These are phyloP conservation scores for Eristalis pertinax DNA, from an alignment of 2,888 invertebrate genomes.

Conservation along the genomic window DNA sequence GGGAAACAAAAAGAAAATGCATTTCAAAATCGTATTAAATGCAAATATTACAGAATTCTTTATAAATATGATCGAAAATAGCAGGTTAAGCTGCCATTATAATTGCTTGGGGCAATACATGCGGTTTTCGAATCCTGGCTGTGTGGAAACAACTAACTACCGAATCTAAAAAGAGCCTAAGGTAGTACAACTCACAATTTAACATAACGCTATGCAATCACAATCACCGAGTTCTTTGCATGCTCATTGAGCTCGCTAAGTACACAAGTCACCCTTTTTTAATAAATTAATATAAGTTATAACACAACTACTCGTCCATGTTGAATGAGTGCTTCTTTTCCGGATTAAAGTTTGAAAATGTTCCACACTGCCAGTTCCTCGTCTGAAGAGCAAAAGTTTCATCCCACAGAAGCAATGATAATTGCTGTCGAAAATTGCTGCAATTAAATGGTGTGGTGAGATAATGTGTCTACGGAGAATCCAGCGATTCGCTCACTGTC, in stretches of 20 bases:
- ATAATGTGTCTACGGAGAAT: not conserved
- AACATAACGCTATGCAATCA: not conserved
- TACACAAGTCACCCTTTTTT: not conserved
- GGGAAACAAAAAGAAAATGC: not conserved
- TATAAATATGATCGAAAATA: too few species aligned
- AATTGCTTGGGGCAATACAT: too few species aligned
- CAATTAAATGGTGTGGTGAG: conserved; percentile 38
- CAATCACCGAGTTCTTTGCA: not conserved
- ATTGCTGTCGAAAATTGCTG: conserved; percentile 55
- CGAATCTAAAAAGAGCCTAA: too few species aligned
- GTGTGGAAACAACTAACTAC: too few species aligned
- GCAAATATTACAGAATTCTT: not conserved
- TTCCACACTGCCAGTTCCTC: conserved; percentile 43
- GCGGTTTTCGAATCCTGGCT: too few species aligned
- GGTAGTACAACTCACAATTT: not conserved
- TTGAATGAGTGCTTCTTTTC: conserved; percentile 3
- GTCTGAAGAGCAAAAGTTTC: conserved; percentile 49
- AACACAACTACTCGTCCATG: conserved; percentile 24
- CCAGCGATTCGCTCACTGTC: not conserved
- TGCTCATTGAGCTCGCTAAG: not conserved
- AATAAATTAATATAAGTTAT: conserved; percentile 2
- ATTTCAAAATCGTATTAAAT: not conserved
- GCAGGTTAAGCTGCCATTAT: too few species aligned
- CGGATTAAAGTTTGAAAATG: conserved; percentile 42
- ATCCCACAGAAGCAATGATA: conserved; percentile 62